Evolutionary conservation across 2,113 vertebrate genomes (phyloP).

Genomic region (Calidris pygmaea): DNA sequence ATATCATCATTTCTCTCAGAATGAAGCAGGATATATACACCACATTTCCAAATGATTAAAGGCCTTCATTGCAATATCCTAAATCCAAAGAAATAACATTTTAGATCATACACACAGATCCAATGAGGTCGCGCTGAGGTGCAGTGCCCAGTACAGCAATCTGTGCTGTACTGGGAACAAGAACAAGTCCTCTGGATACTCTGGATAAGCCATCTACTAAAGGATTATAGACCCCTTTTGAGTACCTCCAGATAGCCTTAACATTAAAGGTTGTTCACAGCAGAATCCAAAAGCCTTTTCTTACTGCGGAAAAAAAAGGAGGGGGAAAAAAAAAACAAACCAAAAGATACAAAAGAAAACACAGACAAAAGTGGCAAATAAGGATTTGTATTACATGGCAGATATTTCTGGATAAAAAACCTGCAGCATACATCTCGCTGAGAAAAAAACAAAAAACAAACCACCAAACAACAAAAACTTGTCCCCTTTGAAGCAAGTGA

Average conservation of each 20-base stretch:
- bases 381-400: background rate
- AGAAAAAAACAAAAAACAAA: background rate
- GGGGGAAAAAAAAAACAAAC: background rate
- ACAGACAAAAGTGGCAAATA: background rate
- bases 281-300: background rate
- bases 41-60: background rate
- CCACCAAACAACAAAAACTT: background rate
- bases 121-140: accelerated
- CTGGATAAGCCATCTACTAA: background rate
- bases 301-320: background rate
- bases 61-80: background rate
- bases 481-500: constrained; percentile 13
- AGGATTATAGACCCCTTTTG: background rate
- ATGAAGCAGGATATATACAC: background rate
- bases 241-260: background rate
- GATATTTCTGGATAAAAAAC: background rate
- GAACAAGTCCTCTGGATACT: background rate
- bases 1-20: constrained; percentile 14
- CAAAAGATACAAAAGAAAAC: background rate
- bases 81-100: background rate
- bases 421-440: background rate
- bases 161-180: background rate
- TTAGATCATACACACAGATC: background rate
- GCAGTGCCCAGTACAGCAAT: background rate
- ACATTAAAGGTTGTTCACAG: background rate